Percentiles rank a stretch among this genome's conserved stretches.
Conservation (phyloP, 2,888 invertebrate species). For the Rotaria socialis region DNA sequence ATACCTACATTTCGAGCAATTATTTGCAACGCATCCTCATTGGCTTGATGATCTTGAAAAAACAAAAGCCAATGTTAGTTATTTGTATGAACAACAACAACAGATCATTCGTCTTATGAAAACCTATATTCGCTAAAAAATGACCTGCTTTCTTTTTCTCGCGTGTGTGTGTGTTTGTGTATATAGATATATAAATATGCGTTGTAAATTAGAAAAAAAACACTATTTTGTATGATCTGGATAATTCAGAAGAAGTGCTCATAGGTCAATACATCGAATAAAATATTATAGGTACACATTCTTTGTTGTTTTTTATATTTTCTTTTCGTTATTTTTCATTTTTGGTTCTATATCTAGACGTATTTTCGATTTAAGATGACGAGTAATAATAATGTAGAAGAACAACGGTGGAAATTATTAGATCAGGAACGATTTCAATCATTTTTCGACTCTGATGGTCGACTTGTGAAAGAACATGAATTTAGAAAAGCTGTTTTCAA, state of each 20-base stretch:
- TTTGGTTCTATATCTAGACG: background rate
- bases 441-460: conserved; percentile 29
- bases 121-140: background rate
- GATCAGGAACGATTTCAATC: conserved; percentile 18
- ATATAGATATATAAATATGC: background rate
- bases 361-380: background rate
- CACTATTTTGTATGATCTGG: conserved; percentile 8
- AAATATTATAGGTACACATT: background rate
- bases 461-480: conserved; percentile 32
- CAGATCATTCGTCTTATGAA: background rate
- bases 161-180: background rate
- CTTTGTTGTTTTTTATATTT: background rate
- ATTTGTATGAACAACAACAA: background rate
- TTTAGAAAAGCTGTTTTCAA: conserved; percentile 33
- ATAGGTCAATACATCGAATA: background rate
- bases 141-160: background rate
- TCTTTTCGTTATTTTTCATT: background rate
- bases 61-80: background rate
- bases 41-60: conserved; percentile 30
- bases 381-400: background rate
- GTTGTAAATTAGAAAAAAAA: background rate
- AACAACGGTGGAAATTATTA: conserved; percentile 6
- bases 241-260: background rate
- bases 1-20: background rate
- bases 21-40: conserved; percentile 19